Conservation (phyloP, 2,113 vertebrate genomes). For the Ptilonorhynchus violaceus region DNA sequence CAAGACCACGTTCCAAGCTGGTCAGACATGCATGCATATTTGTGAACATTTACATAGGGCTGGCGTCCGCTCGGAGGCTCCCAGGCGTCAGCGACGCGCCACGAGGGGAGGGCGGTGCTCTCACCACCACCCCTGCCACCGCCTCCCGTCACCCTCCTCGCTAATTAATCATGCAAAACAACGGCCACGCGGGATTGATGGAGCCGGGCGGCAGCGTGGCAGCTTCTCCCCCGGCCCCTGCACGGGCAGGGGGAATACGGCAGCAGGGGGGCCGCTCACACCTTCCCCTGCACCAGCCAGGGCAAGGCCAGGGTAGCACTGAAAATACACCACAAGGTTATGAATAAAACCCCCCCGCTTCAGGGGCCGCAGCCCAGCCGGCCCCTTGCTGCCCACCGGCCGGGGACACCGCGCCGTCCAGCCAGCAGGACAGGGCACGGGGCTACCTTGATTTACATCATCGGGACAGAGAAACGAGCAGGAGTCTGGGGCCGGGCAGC, state of each 20-base stretch:
- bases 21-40: slow-evolving; percentile 88
- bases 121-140: not conserved
- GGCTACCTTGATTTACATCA: not conserved
- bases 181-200: slow-evolving; percentile 31
- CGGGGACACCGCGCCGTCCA: not conserved
- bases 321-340: not conserved
- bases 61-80: slow-evolving; percentile 73
- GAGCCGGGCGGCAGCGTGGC: slow-evolving; percentile 9
- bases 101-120: slow-evolving; percentile 22
- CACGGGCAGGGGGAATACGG: not conserved
- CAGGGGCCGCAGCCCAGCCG: not conserved
- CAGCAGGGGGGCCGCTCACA: not conserved
- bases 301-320: not conserved
- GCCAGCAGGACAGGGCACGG: slow-evolving; percentile 24
- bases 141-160: slow-evolving; percentile 41
- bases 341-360: not conserved
- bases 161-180: slow-evolving; percentile 71
- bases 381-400: not conserved
- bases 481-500: not conserved
- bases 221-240: not conserved
- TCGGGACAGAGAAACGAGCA: not conserved
- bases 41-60: slow-evolving; percentile 90
- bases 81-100: slow-evolving; percentile 31
- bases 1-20: slow-evolving; percentile 85
- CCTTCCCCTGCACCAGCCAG: not conserved